Evolutionary conservation across 2,797 vertebrate species (phyloP).

Genomic region (Anniella stebbinsi): DNA sequence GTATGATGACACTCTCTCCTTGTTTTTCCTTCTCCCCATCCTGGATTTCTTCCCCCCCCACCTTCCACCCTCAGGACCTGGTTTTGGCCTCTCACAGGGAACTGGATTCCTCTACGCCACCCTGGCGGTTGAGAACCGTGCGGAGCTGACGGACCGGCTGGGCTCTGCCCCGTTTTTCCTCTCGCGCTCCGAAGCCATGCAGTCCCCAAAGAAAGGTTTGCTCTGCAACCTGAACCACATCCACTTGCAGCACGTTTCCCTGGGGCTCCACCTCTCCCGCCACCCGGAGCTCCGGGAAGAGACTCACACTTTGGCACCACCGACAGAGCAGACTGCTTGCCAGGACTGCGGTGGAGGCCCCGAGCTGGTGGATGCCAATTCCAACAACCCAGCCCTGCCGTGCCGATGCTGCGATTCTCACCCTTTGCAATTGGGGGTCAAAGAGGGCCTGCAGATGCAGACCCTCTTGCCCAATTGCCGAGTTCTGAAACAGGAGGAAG

Average conservation of each 20-base stretch:
- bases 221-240: slow-evolving; percentile 84
- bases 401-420: slow-evolving; percentile 91
- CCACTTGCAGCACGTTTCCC: slow-evolving; percentile 82
- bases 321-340: slow-evolving; percentile 39
- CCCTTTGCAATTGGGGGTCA: slow-evolving; percentile 73
- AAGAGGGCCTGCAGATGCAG: slow-evolving; percentile 82
- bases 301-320: slow-evolving; percentile 47
- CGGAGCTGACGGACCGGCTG: slow-evolving; percentile 29
- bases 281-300: slow-evolving; percentile 77
- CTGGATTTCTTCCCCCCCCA: slow-evolving; percentile 32
- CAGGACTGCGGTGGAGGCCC: slow-evolving; percentile 17
- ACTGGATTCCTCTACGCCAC: slow-evolving; percentile 65
- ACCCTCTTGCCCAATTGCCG: slow-evolving; percentile 52
- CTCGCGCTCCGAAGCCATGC: slow-evolving; percentile 69
- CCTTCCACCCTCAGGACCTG: background rate
- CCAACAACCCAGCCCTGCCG: slow-evolving; percentile 90
- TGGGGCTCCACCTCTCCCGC: slow-evolving; percentile 82
- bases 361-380: slow-evolving; percentile 86
- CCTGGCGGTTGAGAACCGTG: slow-evolving; percentile 46
- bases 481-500: slow-evolving; percentile 56
- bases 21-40: slow-evolving; percentile 58
- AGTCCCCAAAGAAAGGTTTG: slow-evolving; percentile 80
- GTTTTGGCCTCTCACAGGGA: slow-evolving; percentile 30
- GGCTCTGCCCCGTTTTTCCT: background rate
- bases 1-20: background rate